Evolutionary conservation across 2,888 invertebrate genomes (phyloP), one percentile per base, ranked within the genome.

Genomic region (Cosmia trapezina): DNA sequence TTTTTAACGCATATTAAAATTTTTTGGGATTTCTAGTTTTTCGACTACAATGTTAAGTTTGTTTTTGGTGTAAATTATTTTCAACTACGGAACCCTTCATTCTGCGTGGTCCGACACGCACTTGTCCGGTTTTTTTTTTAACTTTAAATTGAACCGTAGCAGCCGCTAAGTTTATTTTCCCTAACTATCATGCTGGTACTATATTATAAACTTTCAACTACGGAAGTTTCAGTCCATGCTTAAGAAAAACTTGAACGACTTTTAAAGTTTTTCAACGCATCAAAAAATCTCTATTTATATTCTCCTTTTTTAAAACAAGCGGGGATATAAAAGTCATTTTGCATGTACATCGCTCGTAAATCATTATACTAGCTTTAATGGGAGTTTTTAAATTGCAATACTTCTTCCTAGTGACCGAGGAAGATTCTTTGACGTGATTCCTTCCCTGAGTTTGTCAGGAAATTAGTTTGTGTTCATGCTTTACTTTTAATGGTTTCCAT

Each of bases 291-390:
- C 8, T 66, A 70, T 78, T 83, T 80, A 61, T 70, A 67, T 67
- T 61, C 60, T 37, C 8, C 3, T 62, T 49, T 49, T 69, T 65
- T 74, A 65, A 65, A 83, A 83, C 70, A 83, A 83, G 53, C 56
- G 22, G 8, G 69, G 59, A 75, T 83, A 60, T 71, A 80, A 83
- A 75, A 83, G 70, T 68, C 57, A 83, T 81, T 80, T 70, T 80
- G 64, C 57, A 43, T 83, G 70, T 70, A 65, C 76, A 63, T 66
- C 51, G 54, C 70, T 57, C 70, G 59, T 81, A 74, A 74, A 78
- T 72, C 66, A 62, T 45, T 83, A 45, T 59, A 75, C 75, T 68
- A 70, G 37, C 4, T 70, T 70, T 81, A 71, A 81, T 80, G 65
- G 61, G 37, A 83, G 68, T 81, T 81, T 70, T 75, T 7, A 79